Conservation (phyloP, 2,113 vertebrate genomes). For the Montifringilla adamsi region DNA sequence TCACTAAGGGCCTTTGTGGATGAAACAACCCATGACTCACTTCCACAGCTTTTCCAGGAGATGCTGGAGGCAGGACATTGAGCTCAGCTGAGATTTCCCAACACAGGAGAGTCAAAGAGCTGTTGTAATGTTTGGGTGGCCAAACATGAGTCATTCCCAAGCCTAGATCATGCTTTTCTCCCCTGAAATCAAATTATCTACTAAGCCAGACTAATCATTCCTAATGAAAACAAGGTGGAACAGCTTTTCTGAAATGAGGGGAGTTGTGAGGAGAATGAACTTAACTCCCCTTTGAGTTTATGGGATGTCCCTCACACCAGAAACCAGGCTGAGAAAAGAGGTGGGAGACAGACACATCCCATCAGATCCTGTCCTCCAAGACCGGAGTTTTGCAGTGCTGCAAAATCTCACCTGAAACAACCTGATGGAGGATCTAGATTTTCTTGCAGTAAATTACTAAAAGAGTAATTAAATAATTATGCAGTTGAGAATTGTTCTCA, state of each 20-base stretch:
- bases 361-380: constrained; percentile 71
- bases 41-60: background rate
- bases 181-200: background rate
- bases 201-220: background rate
- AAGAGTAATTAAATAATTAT: background rate
- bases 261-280: background rate
- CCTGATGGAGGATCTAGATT: constrained; percentile 46
- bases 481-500: background rate
- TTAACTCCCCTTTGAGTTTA: background rate
- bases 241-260: background rate
- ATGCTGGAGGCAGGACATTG: background rate
- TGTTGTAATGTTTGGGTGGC: background rate
- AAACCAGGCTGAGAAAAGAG: constrained; percentile 71
- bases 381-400: constrained; percentile 28
- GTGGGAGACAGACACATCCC: constrained; percentile 47
- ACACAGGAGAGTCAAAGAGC: background rate
- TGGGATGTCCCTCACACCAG: background rate
- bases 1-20: background rate
- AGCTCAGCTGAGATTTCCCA: background rate
- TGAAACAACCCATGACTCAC: background rate
- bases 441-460: background rate
- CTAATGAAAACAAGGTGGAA: background rate
- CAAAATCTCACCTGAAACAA: constrained; percentile 61
- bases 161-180: background rate
- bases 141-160: background rate